Base-by-base conservation (phyloP, 37 sponge, comb jelly and placozoan species). In the Oopsacas minuta region DNA sequence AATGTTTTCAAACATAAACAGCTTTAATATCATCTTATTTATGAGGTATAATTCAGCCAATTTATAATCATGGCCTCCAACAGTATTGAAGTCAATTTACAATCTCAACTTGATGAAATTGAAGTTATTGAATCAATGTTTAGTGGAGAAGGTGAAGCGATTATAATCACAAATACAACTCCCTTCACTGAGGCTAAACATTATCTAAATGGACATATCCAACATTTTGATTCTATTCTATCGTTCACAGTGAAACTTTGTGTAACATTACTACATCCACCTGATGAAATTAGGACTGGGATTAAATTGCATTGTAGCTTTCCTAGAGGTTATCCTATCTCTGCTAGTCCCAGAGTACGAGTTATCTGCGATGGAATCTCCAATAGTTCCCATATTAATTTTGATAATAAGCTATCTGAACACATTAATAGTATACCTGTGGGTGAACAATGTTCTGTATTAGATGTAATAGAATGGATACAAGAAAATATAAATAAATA, bases 71-170 rank as follows among this genome's bases (percentile, higher is more conserved):
- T 61, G 75, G 75, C 75, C 7, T 32, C 5, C 3, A n/a, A 61
- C 22, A 3, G 1, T 25, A n/a, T 12, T 61, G 28, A 61, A 25
- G 3, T 61, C 7, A 61, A 61, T n/a, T 25, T 61, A 12, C 75
- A 61, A 61, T 25, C 75, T 61, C 75, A 61, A 61, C 75, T 61
- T n/a, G 75, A 61, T n/a, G 75, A 61, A 34, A 25, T 61, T 61
- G 75, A 61, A n/a, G 75, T 61, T 25, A 3, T 61, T 61, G 32
- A 61, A 61, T 25, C 75, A 61, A 61, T 61, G 75, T 61, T 61
- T 61, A 32, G 75, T 61, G 75, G 75, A 61, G 30, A 61, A 5
- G 7, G 75, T 61, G 75, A 61, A 61, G 28, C 22, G 30, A n/a
- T 61, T 25, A 12, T 61, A 5, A 61, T 61, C 1, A 10, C 30